Base-by-base conservation (phyloP, 2,797 vertebrate species). In the Artibeus lituratus region DNA sequence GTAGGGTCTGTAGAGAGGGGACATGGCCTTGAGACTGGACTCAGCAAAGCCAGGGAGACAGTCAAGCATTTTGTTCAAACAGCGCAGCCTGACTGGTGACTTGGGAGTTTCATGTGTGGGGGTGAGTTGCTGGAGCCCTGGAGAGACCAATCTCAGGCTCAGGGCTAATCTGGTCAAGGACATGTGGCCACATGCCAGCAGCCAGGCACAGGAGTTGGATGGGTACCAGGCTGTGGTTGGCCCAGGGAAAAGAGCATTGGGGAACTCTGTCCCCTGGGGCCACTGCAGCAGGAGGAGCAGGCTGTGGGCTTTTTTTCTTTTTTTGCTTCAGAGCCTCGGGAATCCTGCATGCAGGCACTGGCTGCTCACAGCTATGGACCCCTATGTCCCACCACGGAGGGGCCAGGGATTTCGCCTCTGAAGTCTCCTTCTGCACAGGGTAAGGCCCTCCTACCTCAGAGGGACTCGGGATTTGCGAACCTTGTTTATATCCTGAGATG, bases 181-280 rank as follows among this genome's bases (percentile, higher is more conserved):
- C 59, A 70, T 0, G 0, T 1, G 29, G 53, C 35, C 39, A 85
- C 4, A 59, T 0, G 14, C 35, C n/a, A 57, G 67, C 16, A 29
- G 42, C 15, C n/a, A 53, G 32, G 70, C 3, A 70, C 6, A 44
- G 32, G 78, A 7, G 35, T 0, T 35, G 51, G 15, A 39, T 12
- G 7, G 69, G 26, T 4, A 24, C 47, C 78, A 87, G 49, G 37
- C 19, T n/a, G 32, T 57, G 32, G 49, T 7, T 65, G 80, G 59
- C 53, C 18, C n/a, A 57, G 24, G 55, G n/a, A 72, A 72, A 51
- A 53, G 69, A 29, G 14, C 12, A 11, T 6, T 57, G 10, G 22
- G 11, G 59, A 16, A 69, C 15, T 57, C 22, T 72, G 53, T 9
- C 42, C 32, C 5, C 1, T 21, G 47, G 24, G 47, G 32, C 62